Evolutionary conservation across 2,888 invertebrate genomes (phyloP), one percentile per base, ranked within the genome.

Genomic region (Parapristionchus giblindavisi): DNA sequence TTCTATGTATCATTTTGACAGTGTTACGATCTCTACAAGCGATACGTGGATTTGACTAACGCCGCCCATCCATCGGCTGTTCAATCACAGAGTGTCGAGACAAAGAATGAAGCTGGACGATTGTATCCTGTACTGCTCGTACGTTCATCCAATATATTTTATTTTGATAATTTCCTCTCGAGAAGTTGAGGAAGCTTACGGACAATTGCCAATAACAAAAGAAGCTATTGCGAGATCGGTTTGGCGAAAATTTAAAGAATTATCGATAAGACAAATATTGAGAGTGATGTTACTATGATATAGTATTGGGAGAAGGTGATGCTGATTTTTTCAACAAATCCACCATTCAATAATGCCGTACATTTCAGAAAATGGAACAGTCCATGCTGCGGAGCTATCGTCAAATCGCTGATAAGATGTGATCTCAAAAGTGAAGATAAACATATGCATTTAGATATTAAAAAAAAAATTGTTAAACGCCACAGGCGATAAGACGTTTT

Each of bases 21-120:
- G 74, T 52, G 38, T 38, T 63, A 27, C 54, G 74, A 65, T n/a
- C 36, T 74, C 51, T 74, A 74, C 74, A 51, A 61, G 36, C 74
- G 74, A 1, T 74, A 32, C 29, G 54, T 74, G 38, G 63, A 74
- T 11, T 6, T 74, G 17, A 63, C 54, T 52, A 61, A 74, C 29
- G 74, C 63, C 11, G 34, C 38, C 32, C 74, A 74, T 52, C 74
- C 74, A 1, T 52, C 61, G 4, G 74, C 61, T 0, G 48, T 63
- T 2, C 36, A 48, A 29, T 63, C 61, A 6, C 51, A 61, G 6
- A 21, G 29, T 17, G 38, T 21, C 3, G 52, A 61, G 27, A 21
- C 21, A 21, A 74, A 63, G 54, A 29, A 24, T 1, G 74, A 74
- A n/a, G 61, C 74, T 1, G 38, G 54, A 24, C 63, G 40, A 38